A percentile compares a stretch with the other conserved stretches of the same genome.
Conservation (phyloP, 23 tunicate species). For the Diplosoma virens region DNA sequence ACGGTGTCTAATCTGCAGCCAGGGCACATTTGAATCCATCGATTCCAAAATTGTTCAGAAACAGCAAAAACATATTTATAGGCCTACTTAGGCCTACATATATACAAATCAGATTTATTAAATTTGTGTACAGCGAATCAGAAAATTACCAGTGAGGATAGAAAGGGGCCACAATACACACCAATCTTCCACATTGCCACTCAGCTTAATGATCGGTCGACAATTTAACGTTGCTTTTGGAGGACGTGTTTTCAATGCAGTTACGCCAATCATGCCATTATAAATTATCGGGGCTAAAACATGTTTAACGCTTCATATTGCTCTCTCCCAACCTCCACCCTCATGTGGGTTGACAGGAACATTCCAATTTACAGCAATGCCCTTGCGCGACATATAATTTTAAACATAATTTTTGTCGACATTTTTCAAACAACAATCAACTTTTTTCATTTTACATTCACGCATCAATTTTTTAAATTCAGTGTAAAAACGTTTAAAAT, state of each 20-base stretch:
- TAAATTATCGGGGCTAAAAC: neutral
- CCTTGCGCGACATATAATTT: neutral
- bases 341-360: constrained; percentile 21
- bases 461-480: neutral
- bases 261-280: constrained; percentile 7
- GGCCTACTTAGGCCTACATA: too few relatives aligned
- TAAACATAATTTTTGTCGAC: neutral
- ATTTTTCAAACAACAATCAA: neutral
- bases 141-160: constrained; percentile 9
- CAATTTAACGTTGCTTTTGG: constrained; percentile 11
- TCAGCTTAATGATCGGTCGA: constrained; percentile 11
- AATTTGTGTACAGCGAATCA: constrained; percentile 12
- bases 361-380: neutral
- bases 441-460: neutral
- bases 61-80: neutral
- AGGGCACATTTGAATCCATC: constrained; percentile 8
- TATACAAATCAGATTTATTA: constrained; percentile 1
- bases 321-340: constrained; percentile 24
- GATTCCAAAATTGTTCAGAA: constrained; percentile 19
- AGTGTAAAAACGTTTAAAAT: constrained; percentile 4
- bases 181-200: constrained; percentile 7
- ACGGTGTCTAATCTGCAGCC: neutral
- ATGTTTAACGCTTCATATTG: constrained; percentile 10
- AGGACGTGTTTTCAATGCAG: constrained; percentile 10
- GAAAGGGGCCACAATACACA: neutral